Percentiles rank a stretch among this genome's conserved stretches.
Evolutionary conservation across 2,113 vertebrate genomes (phyloP).

Genomic region (Lagopus leucura): DNA sequence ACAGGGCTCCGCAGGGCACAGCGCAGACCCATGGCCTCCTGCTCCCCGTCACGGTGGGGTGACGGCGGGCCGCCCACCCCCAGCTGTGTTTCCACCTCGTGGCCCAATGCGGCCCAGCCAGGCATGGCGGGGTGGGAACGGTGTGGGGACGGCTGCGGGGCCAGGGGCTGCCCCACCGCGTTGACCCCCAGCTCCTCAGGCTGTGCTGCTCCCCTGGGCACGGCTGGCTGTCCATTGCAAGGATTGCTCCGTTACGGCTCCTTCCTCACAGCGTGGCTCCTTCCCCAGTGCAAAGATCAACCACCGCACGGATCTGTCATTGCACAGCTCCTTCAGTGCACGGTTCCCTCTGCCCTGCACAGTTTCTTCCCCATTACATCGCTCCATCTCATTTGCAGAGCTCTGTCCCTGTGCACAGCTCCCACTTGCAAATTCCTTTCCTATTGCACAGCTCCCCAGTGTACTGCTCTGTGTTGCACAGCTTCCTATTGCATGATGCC

Average conservation of each 20-base stretch:
- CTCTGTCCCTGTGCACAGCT: background rate
- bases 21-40: too few relatives aligned
- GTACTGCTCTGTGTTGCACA: background rate
- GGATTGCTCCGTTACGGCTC: background rate
- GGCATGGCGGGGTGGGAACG: too few relatives aligned
- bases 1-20: too few relatives aligned
- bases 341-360: rapidly evolving
- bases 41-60: too few relatives aligned
- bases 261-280: background rate
- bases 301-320: rapidly evolving
- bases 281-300: background rate
- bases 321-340: background rate
- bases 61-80: too few relatives aligned
- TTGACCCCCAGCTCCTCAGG: rapidly evolving
- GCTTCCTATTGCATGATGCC: too few relatives aligned
- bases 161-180: too few relatives aligned
- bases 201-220: background rate
- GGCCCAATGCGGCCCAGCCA: too few relatives aligned
- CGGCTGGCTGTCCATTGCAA: background rate
- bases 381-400: background rate
- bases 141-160: too few relatives aligned
- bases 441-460: background rate
- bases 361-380: rapidly evolving
- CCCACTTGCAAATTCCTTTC: background rate
- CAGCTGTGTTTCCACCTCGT: too few relatives aligned